phyloP scores from a whole-genome alignment of 2,888 invertebrate genomes.

The Sinhomidia bicolor region DNA sequence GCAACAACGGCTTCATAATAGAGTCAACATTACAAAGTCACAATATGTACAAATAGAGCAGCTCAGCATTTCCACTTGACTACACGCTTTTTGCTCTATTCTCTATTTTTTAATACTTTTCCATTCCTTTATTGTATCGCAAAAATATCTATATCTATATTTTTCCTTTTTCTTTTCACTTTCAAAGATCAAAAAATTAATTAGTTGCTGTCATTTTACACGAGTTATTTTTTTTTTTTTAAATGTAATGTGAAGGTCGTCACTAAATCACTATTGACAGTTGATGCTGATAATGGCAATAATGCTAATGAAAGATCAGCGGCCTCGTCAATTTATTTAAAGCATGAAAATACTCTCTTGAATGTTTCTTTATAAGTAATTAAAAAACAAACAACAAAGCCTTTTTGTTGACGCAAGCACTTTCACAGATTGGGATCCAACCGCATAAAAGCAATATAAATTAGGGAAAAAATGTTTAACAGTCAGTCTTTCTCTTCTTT shows the following conservation, averaged over 20 bases:
- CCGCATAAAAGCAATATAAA: background rate
- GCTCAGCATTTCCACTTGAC: constrained; percentile 65
- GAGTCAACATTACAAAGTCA: background rate
- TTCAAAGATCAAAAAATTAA: background rate
- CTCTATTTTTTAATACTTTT: background rate
- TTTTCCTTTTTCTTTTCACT: background rate
- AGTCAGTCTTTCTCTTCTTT: background rate
- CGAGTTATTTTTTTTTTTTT: background rate
- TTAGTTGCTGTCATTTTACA: background rate
- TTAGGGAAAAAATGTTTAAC: background rate
- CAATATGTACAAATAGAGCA: too few species aligned
- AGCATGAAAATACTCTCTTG: background rate
- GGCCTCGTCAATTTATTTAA: background rate
- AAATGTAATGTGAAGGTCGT: constrained; percentile 31
- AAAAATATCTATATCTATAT: constrained; percentile 14
- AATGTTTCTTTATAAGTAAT: background rate
- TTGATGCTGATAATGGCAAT: background rate
- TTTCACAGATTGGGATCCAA: background rate
- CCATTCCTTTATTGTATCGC: background rate
- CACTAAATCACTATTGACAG: background rate
- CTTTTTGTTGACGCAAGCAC: too few species aligned
- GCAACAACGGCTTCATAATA: background rate
- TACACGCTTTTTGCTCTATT: constrained; percentile 27
- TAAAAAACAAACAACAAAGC: background rate
- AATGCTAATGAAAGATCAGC: background rate